phyloP scores from a whole-genome alignment of 2,113 vertebrate species.

The Motacilla tschutschensis region DNA sequence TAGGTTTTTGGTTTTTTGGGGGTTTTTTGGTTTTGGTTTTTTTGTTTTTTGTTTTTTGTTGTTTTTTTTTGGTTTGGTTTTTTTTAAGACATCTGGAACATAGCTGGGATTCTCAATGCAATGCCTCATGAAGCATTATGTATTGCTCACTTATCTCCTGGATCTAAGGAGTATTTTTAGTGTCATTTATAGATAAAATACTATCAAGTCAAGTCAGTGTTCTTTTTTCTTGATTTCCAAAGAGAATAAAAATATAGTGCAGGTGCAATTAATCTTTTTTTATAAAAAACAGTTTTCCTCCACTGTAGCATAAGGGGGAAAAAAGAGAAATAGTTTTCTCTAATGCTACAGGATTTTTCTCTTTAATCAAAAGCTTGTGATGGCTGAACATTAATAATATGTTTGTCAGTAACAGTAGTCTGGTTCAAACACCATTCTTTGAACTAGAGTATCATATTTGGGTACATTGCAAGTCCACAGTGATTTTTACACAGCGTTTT shows the following conservation, averaged over 20 bases:
- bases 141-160: neutral
- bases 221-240: neutral
- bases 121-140: neutral
- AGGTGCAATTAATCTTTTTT: conserved; percentile 23
- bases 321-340: neutral
- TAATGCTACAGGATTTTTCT: conserved; percentile 17
- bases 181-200: neutral
- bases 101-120: neutral
- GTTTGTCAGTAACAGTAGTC: conserved; percentile 69
- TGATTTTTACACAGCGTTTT: conserved; percentile 68
- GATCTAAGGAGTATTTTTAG: neutral
- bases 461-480: conserved; percentile 45
- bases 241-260: neutral
- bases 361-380: conserved; percentile 76
- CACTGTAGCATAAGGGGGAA: rapidly evolving
- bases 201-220: neutral
- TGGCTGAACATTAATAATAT: conserved; percentile 68
- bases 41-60: neutral
- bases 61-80: rapidly evolving
- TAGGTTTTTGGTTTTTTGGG: no score
- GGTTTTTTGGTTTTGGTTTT: rapidly evolving
- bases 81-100: neutral
- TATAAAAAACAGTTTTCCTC: neutral
- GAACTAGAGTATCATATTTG: conserved; percentile 68
- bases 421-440: conserved; percentile 66